phyloP scores from a whole-genome alignment of 2,797 vertebrate genomes.

The Xyrichtys novacula region DNA sequence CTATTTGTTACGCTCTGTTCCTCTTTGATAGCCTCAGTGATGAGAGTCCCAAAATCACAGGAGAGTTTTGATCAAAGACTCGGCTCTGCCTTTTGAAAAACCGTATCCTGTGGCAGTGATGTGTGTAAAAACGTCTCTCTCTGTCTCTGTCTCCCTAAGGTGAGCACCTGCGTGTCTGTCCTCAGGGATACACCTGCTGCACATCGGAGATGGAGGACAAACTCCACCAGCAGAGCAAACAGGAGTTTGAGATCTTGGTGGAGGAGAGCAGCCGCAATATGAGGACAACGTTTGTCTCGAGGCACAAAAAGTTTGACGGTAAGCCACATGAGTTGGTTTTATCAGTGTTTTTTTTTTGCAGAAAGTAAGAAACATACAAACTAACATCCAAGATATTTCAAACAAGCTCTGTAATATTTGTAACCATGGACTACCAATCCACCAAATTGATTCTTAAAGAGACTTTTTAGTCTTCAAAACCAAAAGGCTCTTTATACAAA shows the following conservation, averaged over 20 bases:
- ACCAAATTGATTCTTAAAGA: constrained; percentile 21
- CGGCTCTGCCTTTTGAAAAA: constrained; percentile 57
- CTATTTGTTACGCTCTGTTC: constrained; percentile 59
- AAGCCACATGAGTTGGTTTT: constrained; percentile 63
- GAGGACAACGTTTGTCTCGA: constrained; percentile 91
- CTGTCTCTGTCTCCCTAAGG: constrained; percentile 82
- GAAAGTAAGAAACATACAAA: background rate
- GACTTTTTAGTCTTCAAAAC: background rate
- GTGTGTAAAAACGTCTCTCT: constrained; percentile 53
- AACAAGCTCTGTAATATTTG: constrained; percentile 14
- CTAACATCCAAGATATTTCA: constrained; percentile 3
- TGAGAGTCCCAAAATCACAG: constrained; percentile 64
- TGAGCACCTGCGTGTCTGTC: constrained; percentile 96
- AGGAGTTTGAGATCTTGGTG: constrained; percentile 94
- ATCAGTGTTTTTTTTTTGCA: constrained; percentile 19
- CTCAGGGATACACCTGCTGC: constrained; percentile 98
- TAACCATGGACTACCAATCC: constrained; percentile 28
- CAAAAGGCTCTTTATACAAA: background rate
- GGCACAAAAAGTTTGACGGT: constrained; percentile 98
- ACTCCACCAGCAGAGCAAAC: constrained; percentile 92
- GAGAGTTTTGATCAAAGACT: constrained; percentile 69
- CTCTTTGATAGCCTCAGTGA: constrained; percentile 64
- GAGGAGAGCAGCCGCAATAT: constrained; percentile 92
- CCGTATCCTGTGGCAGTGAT: constrained; percentile 42
- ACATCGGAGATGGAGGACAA: constrained; percentile 97